These are phyloP conservation scores for Cassiopea andromeda DNA, from an alignment of 30 jellyfish, hydroid and myxozoan genomes.

Conservation along the genomic window DNA sequence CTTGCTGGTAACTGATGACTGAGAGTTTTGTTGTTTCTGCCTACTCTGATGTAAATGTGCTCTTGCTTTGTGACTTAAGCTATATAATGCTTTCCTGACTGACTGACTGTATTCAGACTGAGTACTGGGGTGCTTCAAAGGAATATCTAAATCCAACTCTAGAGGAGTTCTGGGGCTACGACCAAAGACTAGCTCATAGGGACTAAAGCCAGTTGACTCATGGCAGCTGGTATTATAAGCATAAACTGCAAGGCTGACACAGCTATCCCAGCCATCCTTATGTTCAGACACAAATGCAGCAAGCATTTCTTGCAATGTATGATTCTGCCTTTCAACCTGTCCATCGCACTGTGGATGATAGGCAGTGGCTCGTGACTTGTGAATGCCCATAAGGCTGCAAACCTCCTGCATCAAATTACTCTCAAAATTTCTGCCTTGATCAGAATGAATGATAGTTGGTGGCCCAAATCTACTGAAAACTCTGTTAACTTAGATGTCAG, in stretches of 20 bases:
- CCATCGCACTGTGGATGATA: slow-evolving; percentile 66
- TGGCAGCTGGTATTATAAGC: too few species aligned
- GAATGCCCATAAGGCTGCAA: slow-evolving; percentile 41
- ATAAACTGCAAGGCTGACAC: slow-evolving; percentile 1
- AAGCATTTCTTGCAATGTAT: slow-evolving; percentile 7
- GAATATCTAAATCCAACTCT: too few species aligned
- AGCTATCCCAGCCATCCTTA: not conserved
- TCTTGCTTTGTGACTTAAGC: too few species aligned
- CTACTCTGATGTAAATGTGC: too few species aligned
- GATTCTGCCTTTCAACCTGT: slow-evolving; percentile 24
- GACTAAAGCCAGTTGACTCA: not conserved
- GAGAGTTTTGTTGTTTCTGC: too few species aligned
- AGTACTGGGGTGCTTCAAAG: too few species aligned
- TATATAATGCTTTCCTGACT: too few species aligned
- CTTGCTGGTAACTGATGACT: too few species aligned
- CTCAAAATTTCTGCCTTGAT: slow-evolving; percentile 65
- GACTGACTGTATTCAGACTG: too few species aligned
- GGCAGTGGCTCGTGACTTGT: slow-evolving; percentile 66
- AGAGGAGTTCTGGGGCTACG: slow-evolving; percentile 21
- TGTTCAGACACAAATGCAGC: slow-evolving; percentile 24
- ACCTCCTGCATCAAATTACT: slow-evolving; percentile 47
- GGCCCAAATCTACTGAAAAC: slow-evolving; percentile 52
- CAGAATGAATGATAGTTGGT: slow-evolving; percentile 59
- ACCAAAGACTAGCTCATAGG: slow-evolving; percentile 28
- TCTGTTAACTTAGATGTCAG: slow-evolving; percentile 38